Conservation (phyloP, 2,113 vertebrate species). For the Pristiophorus japonicus region DNA sequence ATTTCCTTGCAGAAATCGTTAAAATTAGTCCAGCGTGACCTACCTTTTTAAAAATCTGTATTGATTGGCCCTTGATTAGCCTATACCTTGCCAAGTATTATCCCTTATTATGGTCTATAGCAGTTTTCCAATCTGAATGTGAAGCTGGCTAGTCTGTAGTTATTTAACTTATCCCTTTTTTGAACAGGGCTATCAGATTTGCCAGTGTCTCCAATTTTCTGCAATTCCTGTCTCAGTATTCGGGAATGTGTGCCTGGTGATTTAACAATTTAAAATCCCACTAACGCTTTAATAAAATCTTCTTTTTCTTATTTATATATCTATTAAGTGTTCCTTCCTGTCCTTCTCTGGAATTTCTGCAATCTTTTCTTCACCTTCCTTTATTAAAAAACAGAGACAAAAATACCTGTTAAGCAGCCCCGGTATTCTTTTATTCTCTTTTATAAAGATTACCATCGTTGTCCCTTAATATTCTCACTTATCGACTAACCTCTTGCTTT, state of each 20-base stretch:
- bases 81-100: no score
- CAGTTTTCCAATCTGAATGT: neutral
- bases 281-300: no score
- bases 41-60: neutral
- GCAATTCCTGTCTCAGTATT: no score
- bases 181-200: no score
- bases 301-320: no score
- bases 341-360: neutral
- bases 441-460: neutral
- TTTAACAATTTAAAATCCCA: no score
- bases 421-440: neutral
- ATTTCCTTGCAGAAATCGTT: neutral
- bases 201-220: no score
- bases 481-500: neutral
- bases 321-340: neutral
- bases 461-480: neutral
- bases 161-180: no score
- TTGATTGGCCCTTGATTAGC: neutral
- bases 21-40: neutral
- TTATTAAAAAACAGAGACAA: neutral
- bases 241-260: no score
- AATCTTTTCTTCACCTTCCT: neutral
- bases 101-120: neutral
- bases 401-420: neutral
- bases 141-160: no score